Evolutionary conservation across 2,797 vertebrate genomes (phyloP), one percentile per base, ranked within the genome.

Genomic region (Phyllotis vaccarum): DNA sequence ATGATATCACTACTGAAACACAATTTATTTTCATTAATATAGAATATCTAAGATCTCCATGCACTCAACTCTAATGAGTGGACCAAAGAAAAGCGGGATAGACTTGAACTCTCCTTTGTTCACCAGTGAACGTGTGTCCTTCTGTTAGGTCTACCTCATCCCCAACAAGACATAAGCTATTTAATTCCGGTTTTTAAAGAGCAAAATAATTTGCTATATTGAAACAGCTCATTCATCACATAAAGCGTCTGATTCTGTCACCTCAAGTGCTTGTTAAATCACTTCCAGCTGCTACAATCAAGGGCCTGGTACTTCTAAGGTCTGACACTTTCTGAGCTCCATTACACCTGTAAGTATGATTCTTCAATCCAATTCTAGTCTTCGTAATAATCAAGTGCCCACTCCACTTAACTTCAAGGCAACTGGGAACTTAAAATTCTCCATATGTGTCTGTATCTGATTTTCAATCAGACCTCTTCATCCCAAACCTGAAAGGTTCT

Each of bases 211-310:
- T 98, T 98, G 94, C 98, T 98, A 96, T 98, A 97, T 98, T 98
- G 98, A 98, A 98, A 98, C 98, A 98, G 98, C 98, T 98, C 97
- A 98, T 98, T 98, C 98, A 98, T 98, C 98, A 98, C 96, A 98
- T 97, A 97, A 98, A 98, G 98, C 98, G 96, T 98, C 98, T 98
- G 98, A 98, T 98, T 98, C 98, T 98, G 98, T 98, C 98, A 98
- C 97, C 97, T 99, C 98, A 98, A 99, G 98, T 98, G 98, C 98
- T 98, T 98, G 98, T 98, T 98, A 98, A 99, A 98, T 98, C 98
- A 98, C 98, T 99, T 98, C 98, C 98, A 98, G 98, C 98, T 98
- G 98, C 98, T 98, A 98, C 98, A 99, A 99, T 98, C 98, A 98
- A 98, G 98, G 98, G 96, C 97, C 98, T 98, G 98, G 98, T 98